phyloP scores from a whole-genome alignment of 1,140 invertebrate species.

The Halyomorpha halys region DNA sequence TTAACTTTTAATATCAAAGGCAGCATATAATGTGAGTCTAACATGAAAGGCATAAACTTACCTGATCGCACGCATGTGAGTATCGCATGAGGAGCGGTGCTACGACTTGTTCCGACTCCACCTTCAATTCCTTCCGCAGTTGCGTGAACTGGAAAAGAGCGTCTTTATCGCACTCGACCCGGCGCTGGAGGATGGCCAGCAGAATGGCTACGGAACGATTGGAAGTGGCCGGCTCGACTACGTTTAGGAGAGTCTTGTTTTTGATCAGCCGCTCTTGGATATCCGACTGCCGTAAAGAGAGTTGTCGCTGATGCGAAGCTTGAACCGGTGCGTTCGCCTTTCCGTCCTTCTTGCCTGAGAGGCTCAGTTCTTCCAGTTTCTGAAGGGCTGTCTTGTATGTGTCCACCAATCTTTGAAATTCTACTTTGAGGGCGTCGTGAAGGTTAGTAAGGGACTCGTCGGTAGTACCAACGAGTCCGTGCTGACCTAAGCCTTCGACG shows the following conservation, averaged over 20 bases:
- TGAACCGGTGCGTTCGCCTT: slow-evolving; percentile 71
- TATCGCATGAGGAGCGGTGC: slow-evolving; percentile 73
- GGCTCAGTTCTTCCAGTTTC: slow-evolving; percentile 70
- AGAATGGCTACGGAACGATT: slow-evolving; percentile 47
- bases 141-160: slow-evolving; percentile 58
- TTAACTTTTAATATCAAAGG: neutral
- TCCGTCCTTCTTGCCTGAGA: slow-evolving; percentile 39
- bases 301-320: slow-evolving; percentile 77
- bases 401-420: slow-evolving; percentile 71
- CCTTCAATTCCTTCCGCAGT: slow-evolving; percentile 50
- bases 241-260: slow-evolving; percentile 79
- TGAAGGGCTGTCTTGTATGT: slow-evolving; percentile 79
- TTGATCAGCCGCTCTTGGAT: slow-evolving; percentile 81
- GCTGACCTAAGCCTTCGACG: slow-evolving; percentile 74
- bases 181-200: slow-evolving; percentile 45
- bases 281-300: slow-evolving; percentile 68
- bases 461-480: slow-evolving; percentile 62
- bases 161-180: slow-evolving; percentile 61
- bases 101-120: slow-evolving; percentile 45
- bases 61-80: slow-evolving; percentile 64
- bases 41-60: too few relatives aligned
- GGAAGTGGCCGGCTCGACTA: slow-evolving; percentile 56
- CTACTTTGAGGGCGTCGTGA: slow-evolving; percentile 44
- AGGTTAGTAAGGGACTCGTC: slow-evolving; percentile 47
- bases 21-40: neutral